phyloP scores from a whole-genome alignment of 2,113 vertebrate genomes.

The Percopsis transmontana region DNA sequence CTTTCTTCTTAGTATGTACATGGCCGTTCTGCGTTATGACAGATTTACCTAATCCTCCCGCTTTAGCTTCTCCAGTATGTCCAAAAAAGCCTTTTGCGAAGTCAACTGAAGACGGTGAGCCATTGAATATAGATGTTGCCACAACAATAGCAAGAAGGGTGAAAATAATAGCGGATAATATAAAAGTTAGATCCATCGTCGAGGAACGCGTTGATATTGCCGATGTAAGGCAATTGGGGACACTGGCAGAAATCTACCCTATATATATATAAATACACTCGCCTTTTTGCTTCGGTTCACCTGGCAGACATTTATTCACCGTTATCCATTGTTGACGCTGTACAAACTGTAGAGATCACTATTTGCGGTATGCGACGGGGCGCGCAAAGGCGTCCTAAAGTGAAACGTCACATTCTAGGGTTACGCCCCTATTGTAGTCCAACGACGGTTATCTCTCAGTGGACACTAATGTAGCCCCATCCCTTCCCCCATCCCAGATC shows the following conservation, averaged over 20 bases:
- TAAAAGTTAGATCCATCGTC: conserved; percentile 58
- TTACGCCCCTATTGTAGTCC: conserved; percentile 5
- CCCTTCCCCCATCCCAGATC: background rate
- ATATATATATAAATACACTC: too few relatives aligned
- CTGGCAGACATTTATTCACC: background rate
- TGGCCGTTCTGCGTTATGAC: conserved; percentile 47
- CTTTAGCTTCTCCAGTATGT: background rate
- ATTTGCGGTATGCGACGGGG: conserved; percentile 3
- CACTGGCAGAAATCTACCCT: too few relatives aligned
- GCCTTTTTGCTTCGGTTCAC: background rate
- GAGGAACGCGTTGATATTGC: background rate
- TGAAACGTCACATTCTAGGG: conserved; percentile 57
- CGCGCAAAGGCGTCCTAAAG: conserved; percentile 7
- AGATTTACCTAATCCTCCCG: conserved; percentile 4
- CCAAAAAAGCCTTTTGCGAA: conserved; percentile 29
- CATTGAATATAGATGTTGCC: conserved; percentile 59
- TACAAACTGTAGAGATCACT: conserved; percentile 33
- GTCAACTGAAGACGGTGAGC: conserved; percentile 32
- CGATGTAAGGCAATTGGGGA: too few relatives aligned
- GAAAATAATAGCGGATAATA: conserved; percentile 57
- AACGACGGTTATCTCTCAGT: background rate
- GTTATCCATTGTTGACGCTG: conserved; percentile 25
- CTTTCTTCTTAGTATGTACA: conserved; percentile 12
- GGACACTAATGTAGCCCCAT: background rate
- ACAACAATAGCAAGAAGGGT: conserved; percentile 71